Percentiles rank a stretch among this genome's conserved stretches.
These are phyloP conservation scores for Setipinna tenuifilis DNA, from an alignment of 2,797 vertebrate genomes.

Conservation along the genomic window DNA sequence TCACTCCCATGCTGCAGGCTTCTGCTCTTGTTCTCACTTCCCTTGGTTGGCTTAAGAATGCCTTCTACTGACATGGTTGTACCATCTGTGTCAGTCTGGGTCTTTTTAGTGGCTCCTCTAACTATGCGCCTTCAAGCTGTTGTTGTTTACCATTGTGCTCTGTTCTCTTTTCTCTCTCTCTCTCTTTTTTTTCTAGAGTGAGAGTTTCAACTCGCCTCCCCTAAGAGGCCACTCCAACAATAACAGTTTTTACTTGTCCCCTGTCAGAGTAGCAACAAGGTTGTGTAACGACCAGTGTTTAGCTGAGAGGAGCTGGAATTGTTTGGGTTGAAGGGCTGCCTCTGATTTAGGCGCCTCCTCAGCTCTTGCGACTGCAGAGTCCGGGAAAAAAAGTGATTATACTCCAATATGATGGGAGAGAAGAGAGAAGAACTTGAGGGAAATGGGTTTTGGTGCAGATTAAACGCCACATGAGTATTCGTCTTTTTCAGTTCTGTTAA, in stretches of 20 bases:
- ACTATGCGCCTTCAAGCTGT: constrained; percentile 18
- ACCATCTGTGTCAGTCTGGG: constrained; percentile 27
- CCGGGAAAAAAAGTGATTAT: not conserved
- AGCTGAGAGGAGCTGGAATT: not conserved
- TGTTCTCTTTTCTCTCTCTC: not conserved
- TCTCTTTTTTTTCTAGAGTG: not conserved
- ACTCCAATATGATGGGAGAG: not conserved
- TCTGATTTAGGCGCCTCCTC: not conserved
- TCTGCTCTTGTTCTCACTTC: not conserved
- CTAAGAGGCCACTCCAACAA: constrained; percentile 20
- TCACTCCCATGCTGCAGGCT: not conserved
- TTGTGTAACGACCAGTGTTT: constrained; percentile 24
- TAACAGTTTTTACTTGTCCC: not conserved
- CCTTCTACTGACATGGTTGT: not conserved
- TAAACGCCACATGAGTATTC: constrained; percentile 21
- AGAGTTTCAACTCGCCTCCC: not conserved
- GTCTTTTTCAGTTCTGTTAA: constrained; percentile 22
- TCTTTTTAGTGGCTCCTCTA: not conserved
- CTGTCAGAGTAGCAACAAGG: constrained; percentile 1
- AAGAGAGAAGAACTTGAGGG: constrained; percentile 2
- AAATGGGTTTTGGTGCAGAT: constrained; percentile 11
- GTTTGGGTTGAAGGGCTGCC: constrained; percentile 14
- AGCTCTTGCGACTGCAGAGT: not conserved
- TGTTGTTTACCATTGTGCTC: constrained; percentile 21
- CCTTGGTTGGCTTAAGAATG: not conserved